phyloP scores from a whole-genome alignment of 2,113 vertebrate species.

The Gobius niger region DNA sequence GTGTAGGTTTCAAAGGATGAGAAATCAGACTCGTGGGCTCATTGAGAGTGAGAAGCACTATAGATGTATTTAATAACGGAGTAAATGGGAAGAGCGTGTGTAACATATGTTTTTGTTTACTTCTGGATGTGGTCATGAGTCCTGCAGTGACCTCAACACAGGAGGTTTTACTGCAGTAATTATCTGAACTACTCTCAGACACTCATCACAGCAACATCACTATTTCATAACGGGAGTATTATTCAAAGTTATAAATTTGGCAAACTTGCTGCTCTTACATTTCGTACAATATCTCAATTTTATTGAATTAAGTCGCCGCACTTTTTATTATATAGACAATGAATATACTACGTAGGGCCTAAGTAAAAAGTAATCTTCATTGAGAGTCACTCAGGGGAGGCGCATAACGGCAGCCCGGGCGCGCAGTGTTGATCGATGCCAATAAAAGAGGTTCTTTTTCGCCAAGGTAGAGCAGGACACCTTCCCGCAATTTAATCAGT shows the following conservation, averaged over 20 bases:
- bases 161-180: no score
- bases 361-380: conserved; percentile 40
- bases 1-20: conserved; percentile 39
- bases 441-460: conserved; percentile 67
- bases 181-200: no score
- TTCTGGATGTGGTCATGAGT: no score
- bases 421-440: conserved; percentile 61
- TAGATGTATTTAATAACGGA: background rate
- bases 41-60: conserved; percentile 40
- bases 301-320: background rate
- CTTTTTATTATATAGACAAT: background rate
- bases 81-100: no score
- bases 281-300: background rate
- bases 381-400: conserved; percentile 51
- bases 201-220: background rate
- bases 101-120: no score
- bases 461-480: conserved; percentile 72
- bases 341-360: conserved; percentile 30
- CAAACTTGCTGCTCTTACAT: background rate
- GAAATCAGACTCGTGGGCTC: conserved; percentile 32
- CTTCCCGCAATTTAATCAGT: conserved; percentile 79
- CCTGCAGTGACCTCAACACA: no score
- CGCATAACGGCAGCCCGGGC: conserved; percentile 47
- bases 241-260: background rate
- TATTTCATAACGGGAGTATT: background rate